Evolutionary conservation across 1,140 invertebrate genomes (phyloP).

Genomic region (Apis cerana): DNA sequence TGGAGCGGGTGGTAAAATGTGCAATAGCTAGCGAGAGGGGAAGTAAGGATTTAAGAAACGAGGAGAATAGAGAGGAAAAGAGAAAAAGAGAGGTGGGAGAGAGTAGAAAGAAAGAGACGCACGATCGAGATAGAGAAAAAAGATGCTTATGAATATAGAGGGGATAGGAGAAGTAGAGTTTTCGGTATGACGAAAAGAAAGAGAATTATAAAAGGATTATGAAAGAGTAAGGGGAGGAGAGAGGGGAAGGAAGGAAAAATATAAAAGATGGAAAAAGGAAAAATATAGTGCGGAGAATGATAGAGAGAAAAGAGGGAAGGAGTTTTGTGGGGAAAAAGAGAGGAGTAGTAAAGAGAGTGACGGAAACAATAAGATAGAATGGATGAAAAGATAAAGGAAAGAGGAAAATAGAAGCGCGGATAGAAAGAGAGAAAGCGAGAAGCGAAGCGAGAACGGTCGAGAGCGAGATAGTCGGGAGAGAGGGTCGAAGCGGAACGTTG

Average conservation of each 20-base stretch:
- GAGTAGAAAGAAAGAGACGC: not conserved
- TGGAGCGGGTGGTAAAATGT: conserved; percentile 38
- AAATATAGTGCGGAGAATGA: not conserved
- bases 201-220: too few species aligned
- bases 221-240: not conserved
- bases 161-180: not conserved
- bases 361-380: conserved; percentile 35
- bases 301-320: not conserved
- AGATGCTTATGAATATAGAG: not conserved
- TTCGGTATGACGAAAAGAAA: not conserved
- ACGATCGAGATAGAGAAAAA: not conserved
- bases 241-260: not conserved
- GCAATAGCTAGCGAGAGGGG: conserved; percentile 18
- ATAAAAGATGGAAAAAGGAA: not conserved
- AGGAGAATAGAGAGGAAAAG: not conserved
- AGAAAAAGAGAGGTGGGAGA: not conserved
- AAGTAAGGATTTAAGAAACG: not conserved
- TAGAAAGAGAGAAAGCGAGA: not conserved
- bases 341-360: conserved; percentile 24
- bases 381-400: conserved; percentile 9
- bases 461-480: not conserved
- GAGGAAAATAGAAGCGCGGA: not conserved
- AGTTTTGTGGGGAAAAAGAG: not conserved
- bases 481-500: conserved; percentile 22
- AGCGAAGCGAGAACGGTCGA: not conserved